Evolutionary conservation across 1,140 invertebrate genomes (phyloP).

Genomic region (Cyrtorhinus lividipennis): DNA sequence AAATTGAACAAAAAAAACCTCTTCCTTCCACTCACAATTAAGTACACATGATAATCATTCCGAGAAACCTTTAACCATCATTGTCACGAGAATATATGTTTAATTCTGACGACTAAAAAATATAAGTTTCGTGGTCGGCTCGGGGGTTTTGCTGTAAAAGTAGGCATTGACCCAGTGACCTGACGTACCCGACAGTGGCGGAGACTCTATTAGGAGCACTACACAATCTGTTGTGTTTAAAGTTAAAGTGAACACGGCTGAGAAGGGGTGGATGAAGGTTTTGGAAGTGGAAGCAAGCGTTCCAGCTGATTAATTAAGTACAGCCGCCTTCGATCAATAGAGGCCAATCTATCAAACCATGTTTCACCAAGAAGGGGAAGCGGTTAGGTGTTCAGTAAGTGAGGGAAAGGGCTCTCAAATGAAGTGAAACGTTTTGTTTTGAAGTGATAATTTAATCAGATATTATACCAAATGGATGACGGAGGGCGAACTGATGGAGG

Average conservation of each 20-base stretch:
- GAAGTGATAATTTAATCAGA: neutral
- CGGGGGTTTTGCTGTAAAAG: too few relatives aligned
- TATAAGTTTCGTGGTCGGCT: too few relatives aligned
- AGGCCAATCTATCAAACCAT: neutral
- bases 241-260: neutral
- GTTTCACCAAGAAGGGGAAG: neutral
- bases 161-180: too few relatives aligned
- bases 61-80: too few relatives aligned
- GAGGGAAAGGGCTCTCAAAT: neutral
- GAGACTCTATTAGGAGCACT: too few relatives aligned
- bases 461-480: neutral
- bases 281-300: neutral
- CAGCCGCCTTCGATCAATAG: neutral
- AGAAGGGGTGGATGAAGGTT: neutral
- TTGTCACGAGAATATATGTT: too few relatives aligned
- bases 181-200: too few relatives aligned
- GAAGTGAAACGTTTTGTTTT: neutral
- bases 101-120: too few relatives aligned
- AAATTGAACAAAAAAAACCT: too few relatives aligned
- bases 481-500: too few relatives aligned
- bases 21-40: too few relatives aligned
- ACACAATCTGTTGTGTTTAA: neutral
- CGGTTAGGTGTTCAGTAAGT: neutral
- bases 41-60: too few relatives aligned
- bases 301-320: neutral